Percentiles rank a stretch among this genome's conserved stretches.
phyloP scores from a whole-genome alignment of 2,888 invertebrate genomes.

The Drosophila colorata region DNA sequence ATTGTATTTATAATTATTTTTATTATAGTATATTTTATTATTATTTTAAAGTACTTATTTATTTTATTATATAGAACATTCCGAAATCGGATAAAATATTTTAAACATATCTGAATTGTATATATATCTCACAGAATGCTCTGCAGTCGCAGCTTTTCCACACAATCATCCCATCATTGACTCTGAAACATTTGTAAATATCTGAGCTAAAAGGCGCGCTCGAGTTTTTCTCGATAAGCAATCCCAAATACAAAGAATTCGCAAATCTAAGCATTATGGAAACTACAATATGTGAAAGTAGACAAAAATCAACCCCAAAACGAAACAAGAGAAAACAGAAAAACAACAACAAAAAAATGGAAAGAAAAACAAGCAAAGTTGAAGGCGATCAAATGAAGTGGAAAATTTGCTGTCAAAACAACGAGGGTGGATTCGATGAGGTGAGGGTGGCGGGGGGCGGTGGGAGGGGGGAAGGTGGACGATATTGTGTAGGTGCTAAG shows the following conservation, averaged over 20 bases:
- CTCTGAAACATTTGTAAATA: constrained; percentile 4
- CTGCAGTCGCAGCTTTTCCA: neutral
- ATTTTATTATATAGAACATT: no score
- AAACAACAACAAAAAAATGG: constrained; percentile 9
- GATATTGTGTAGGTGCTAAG: constrained; percentile 29
- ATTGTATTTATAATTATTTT: no score
- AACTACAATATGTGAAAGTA: neutral
- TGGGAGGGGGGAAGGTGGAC: no score
- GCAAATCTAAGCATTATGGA: constrained; percentile 42
- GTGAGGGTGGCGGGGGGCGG: no score
- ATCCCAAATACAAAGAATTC: constrained; percentile 24
- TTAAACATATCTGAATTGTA: no score
- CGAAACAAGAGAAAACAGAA: constrained; percentile 2
- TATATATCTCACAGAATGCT: no score
- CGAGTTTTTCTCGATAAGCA: neutral
- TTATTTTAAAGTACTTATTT: no score
- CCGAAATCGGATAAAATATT: no score
- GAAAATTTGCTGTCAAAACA: constrained; percentile 73
- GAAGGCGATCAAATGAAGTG: constrained; percentile 64
- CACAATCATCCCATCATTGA: constrained; percentile 1
- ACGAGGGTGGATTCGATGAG: constrained; percentile 1
- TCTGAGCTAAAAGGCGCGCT: neutral
- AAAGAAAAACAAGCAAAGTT: constrained; percentile 10
- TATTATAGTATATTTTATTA: neutral
- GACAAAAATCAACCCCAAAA: constrained; percentile 23